Percentiles rank a stretch among this genome's conserved stretches.
phyloP scores from a whole-genome alignment of 2,113 vertebrate genomes.

The Ameiurus melas region DNA sequence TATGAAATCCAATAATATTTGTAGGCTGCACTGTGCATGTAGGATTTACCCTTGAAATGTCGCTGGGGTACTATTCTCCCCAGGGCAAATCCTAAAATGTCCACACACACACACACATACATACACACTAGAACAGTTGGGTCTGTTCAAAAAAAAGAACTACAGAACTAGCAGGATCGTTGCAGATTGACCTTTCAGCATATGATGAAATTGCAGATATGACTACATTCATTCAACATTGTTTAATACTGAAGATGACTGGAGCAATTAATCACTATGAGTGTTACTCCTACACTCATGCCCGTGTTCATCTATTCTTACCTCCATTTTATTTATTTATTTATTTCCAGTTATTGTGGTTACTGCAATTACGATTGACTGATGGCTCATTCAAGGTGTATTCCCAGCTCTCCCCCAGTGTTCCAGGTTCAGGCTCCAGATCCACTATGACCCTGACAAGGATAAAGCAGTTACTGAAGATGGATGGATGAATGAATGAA shows the following conservation, averaged over 20 bases:
- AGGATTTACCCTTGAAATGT: constrained; percentile 20
- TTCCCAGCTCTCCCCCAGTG: not conserved
- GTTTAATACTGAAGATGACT: constrained; percentile 42
- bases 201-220: constrained; percentile 38
- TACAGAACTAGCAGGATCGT: not conserved
- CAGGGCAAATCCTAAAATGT: not conserved
- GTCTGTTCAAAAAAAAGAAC: not conserved
- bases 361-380: not conserved
- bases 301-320: not conserved
- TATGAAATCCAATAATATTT: not conserved
- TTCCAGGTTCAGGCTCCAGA: not conserved
- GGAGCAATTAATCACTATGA: constrained; percentile 54
- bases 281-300: constrained; percentile 21
- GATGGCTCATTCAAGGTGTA: not conserved
- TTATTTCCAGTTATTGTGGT: not conserved
- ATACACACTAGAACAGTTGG: too few species aligned
- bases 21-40: not conserved
- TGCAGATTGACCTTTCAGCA: constrained; percentile 20
- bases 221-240: not conserved
- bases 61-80: constrained; percentile 10
- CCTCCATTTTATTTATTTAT: not conserved
- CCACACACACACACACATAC: too few species aligned
- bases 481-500: not conserved
- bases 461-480: not conserved
- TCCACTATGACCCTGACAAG: not conserved